Base-by-base conservation (phyloP, 1,140 invertebrate genomes). In the Lithobius niger region DNA sequence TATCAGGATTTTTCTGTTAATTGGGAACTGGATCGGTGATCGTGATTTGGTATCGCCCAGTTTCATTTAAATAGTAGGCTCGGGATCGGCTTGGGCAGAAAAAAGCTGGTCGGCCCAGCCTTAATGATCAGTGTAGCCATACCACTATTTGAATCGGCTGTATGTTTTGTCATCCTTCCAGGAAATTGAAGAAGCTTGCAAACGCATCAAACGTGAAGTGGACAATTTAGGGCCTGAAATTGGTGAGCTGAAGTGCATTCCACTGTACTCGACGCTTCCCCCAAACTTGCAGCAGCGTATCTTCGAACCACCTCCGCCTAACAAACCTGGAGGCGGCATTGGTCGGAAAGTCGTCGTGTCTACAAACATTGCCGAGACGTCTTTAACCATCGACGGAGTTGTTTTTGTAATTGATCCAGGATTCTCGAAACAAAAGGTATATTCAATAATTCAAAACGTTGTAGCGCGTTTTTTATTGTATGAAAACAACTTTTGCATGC, bases 401-500 rank as follows among this genome's bases (percentile, higher is more conserved):
- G 96, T 99, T 3, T 99, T 97, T 75, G 97, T 99, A 1, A 99
- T 99, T 66, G 97, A 99, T 76, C 95, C 97, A n/a, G 97, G 97
- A 16, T 99, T 99, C 77, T 92, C 95, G 0, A 99, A 99, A 71
- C 97, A 99, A 71, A 99, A 97, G 74, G 87, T 82, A 69, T 53
- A 19, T n/a, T n/a, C n/a, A n/a, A n/a, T n/a, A n/a, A n/a, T n/a
- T n/a, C n/a, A n/a, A n/a, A n/a, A n/a, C n/a, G n/a, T n/a, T n/a
- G n/a, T n/a, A n/a, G n/a, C n/a, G n/a, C n/a, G n/a, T n/a, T n/a
- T n/a, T n/a, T n/a, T n/a, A n/a, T n/a, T n/a, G n/a, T n/a, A n/a
- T n/a, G n/a, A n/a, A n/a, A n/a, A n/a, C n/a, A n/a, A n/a, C n/a
- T n/a, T n/a, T n/a, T n/a, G n/a, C n/a, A n/a, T n/a, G n/a, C n/a